A percentile compares a stretch with the other conserved stretches of the same genome.
phyloP scores from a whole-genome alignment of 2,888 invertebrate genomes.

The Polia nebulosa region DNA sequence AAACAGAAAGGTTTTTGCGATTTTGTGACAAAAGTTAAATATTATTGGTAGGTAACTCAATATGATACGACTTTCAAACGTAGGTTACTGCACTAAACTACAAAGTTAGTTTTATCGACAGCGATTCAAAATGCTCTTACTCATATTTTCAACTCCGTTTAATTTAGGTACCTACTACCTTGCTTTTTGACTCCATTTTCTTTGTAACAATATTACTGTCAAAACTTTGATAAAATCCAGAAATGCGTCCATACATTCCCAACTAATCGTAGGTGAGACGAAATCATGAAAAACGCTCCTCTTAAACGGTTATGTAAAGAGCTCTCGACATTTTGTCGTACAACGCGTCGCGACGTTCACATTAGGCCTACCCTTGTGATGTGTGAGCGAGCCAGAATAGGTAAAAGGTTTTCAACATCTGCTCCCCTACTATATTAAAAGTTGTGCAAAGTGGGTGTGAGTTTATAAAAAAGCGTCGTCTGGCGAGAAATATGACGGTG shows the following conservation, averaged over 20 bases:
- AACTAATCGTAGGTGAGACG: conserved; percentile 52
- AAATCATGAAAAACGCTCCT: conserved; percentile 76
- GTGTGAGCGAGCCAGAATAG: conserved; percentile 73
- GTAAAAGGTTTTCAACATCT: conserved; percentile 87
- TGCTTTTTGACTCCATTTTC: not conserved
- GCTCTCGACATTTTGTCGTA: conserved; percentile 75
- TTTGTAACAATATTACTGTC: not conserved
- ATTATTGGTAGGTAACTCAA: not conserved
- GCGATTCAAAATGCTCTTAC: not conserved
- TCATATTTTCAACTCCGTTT: not conserved
- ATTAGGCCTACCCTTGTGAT: conserved; percentile 78
- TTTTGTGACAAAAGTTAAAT: not conserved
- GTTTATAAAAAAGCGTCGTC: conserved; percentile 80
- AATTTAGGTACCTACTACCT: not conserved
- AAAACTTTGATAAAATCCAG: not conserved
- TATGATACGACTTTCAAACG: no score
- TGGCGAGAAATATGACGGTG: conserved; percentile 60
- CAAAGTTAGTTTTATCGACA: not conserved
- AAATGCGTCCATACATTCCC: conserved; percentile 11
- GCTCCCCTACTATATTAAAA: conserved; percentile 86
- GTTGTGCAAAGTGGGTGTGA: conserved; percentile 79
- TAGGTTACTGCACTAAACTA: no score
- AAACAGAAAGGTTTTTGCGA: no score
- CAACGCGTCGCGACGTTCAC: conserved; percentile 67
- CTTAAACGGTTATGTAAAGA: conserved; percentile 75